Percentiles rank a stretch among this genome's conserved stretches.
Evolutionary conservation across 2,113 vertebrate genomes (phyloP).

Genomic region (Neolamprologus variostigma): DNA sequence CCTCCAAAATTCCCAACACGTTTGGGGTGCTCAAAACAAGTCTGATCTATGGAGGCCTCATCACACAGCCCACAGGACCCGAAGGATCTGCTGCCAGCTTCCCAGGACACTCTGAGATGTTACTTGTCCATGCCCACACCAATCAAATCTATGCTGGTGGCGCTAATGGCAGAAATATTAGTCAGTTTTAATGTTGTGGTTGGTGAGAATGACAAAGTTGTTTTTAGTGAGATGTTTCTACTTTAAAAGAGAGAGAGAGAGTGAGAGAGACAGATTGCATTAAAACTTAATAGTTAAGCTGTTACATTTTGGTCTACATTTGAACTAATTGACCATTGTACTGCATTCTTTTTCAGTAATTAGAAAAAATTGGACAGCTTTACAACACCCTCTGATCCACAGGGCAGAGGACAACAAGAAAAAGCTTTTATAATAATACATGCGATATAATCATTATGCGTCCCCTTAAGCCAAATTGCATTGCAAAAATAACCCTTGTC

Average conservation of each 20-base stretch:
- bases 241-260: neutral
- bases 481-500: slow-evolving; percentile 31
- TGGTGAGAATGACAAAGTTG: neutral
- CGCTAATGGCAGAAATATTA: neutral
- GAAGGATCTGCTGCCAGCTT: neutral
- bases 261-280: neutral
- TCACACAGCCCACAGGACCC: neutral
- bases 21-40: neutral
- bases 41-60: neutral
- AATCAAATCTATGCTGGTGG: neutral
- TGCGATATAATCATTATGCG: slow-evolving; percentile 9
- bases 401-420: neutral
- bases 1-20: neutral
- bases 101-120: neutral
- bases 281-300: neutral
- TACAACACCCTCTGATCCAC: neutral
- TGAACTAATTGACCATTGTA: neutral
- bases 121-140: neutral
- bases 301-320: neutral
- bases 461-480: slow-evolving; percentile 7
- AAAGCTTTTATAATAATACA: slow-evolving; percentile 20
- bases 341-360: neutral
- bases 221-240: neutral
- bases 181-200: neutral
- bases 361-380: neutral